Evolutionary conservation across 2,113 vertebrate genomes (phyloP).

Genomic region (Tringa solitaria): DNA sequence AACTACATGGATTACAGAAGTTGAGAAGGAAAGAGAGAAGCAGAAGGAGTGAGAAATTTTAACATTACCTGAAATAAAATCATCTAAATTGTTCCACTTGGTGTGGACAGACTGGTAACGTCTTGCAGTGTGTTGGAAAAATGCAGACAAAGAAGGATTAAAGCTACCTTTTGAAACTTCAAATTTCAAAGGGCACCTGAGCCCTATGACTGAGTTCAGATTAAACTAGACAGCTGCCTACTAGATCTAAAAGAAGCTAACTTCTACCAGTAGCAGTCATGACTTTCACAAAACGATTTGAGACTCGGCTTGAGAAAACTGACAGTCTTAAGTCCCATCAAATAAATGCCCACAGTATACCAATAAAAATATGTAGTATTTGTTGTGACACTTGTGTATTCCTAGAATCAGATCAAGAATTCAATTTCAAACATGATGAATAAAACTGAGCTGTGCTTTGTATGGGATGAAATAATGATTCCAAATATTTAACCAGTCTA

Average conservation of each 20-base stretch:
- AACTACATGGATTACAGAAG: neutral
- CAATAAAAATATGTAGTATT: neutral
- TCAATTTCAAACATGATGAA: neutral
- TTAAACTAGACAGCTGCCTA: neutral
- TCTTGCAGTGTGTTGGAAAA: neutral
- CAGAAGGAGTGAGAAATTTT: neutral
- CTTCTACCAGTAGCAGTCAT: neutral
- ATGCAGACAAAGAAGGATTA: neutral
- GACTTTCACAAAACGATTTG: neutral
- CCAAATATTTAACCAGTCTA: neutral
- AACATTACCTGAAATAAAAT: neutral
- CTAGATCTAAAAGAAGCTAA: neutral
- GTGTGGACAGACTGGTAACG: neutral
- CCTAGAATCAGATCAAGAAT: neutral
- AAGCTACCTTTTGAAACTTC: neutral
- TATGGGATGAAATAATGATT: neutral
- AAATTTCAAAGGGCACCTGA: neutral
- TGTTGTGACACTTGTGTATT: neutral
- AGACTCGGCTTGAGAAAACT: neutral
- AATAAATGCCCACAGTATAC: neutral
- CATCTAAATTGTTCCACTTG: neutral
- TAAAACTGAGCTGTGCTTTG: neutral
- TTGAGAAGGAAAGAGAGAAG: neutral
- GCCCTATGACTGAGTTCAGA: neutral
- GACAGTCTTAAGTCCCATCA: neutral